Base-by-base conservation (phyloP, 2,113 vertebrate species). In the Ginglymostoma cirratum region DNA sequence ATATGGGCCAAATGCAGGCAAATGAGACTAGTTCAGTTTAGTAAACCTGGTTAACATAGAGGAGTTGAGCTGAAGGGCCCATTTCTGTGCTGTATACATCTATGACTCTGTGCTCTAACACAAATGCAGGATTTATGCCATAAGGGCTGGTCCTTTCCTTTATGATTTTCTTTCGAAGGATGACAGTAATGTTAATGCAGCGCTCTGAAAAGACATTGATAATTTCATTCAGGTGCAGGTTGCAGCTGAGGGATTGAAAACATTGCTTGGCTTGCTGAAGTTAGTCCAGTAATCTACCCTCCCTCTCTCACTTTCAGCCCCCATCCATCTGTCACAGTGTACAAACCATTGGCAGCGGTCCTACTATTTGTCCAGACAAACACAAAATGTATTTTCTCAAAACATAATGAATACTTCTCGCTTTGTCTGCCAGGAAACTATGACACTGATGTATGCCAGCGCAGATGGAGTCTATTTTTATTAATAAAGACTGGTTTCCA, bases 361-460 rank as follows among this genome's bases (percentile, higher is more conserved):
- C 98, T 98, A 98, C 98, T 98, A 98, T 97, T 98, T 98, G 98
- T 98, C 97, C 97, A 97, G 97, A 98, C 97, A 98, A 97, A 98
- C 93, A 94, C 23, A 45, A 92, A 61, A 94, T 94, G 42, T 70
- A 94, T 70, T 69, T 94, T 67, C 67, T 98, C 97, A 97, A 98
- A 97, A 98, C 69, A 96, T 98, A 97, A 98, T 98, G 98, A 98
- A 98, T 98, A 98, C 98, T 98, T 98, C 98, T 97, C 98, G 97
- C 97, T 97, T 97, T 97, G 97, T 97, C 97, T 98, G 98, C 97
- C 97, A 98, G 97, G 97, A 97, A 97, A 96, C 7, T 66, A 70
- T 97, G 97, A 98, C 97, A 97, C 97, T 98, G 98, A 98, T 98
- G 97, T 96, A 97, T 98, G 97, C 97, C 97, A 97, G 97, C 96